These are phyloP conservation scores for Megalurothrips usitatus DNA, from an alignment of 2,888 invertebrate species.

Conservation along the genomic window DNA sequence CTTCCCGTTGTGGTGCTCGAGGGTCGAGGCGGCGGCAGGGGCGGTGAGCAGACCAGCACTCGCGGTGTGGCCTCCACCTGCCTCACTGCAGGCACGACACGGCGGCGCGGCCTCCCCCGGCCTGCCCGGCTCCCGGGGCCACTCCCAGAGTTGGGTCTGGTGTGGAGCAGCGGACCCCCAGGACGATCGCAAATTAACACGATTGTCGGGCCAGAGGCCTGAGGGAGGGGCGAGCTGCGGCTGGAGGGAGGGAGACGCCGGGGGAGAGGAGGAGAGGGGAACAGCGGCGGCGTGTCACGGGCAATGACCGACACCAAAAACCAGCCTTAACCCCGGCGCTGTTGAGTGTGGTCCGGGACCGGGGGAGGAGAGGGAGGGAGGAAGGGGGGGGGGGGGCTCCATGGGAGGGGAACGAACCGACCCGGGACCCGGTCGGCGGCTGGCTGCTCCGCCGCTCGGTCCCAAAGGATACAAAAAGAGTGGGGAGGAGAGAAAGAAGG, in stretches of 20 bases:
- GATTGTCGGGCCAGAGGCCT: background rate
- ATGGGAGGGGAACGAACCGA: background rate
- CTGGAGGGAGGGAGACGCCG: background rate
- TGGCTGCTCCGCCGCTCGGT: background rate
- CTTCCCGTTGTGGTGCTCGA: too few relatives aligned
- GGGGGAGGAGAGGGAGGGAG: background rate
- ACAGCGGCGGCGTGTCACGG: background rate
- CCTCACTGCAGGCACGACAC: background rate
- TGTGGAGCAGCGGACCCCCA: too few relatives aligned
- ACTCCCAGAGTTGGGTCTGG: too few relatives aligned
- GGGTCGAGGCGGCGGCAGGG: too few relatives aligned
- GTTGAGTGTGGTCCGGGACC: background rate
- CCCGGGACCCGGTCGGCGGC: background rate
- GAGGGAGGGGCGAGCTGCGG: background rate
- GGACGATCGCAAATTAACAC: slow-evolving; percentile 20
- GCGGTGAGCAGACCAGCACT: too few relatives aligned
- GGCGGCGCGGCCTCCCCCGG: background rate
- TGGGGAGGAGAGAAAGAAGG: too few relatives aligned
- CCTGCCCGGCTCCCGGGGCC: background rate
- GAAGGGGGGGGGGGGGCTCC: background rate
- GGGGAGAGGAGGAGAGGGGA: background rate
- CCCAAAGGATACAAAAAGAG: slow-evolving; percentile 18
- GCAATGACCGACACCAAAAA: slow-evolving; percentile 19
- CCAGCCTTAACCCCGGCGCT: slow-evolving; percentile 16
- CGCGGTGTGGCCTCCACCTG: background rate